Percentiles rank a stretch among this genome's conserved stretches.
These are phyloP conservation scores for Poecilia velifera DNA, from an alignment of 2,797 vertebrate species.

Conservation along the genomic window DNA sequence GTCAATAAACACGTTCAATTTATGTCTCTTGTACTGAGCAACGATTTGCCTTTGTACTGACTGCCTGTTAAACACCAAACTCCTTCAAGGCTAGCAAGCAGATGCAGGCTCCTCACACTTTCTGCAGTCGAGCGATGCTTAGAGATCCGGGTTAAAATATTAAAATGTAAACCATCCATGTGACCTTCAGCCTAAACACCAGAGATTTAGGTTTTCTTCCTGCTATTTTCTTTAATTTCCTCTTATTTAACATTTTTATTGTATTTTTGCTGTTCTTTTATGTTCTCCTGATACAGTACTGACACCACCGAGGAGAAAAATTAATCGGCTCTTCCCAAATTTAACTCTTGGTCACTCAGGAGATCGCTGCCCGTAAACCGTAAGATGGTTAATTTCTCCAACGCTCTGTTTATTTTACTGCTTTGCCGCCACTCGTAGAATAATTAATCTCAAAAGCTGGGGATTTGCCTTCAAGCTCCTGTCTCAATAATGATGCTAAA, in stretches of 20 bases:
- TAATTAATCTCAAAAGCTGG: constrained; percentile 19
- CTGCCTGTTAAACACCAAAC: constrained; percentile 56
- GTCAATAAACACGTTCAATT: constrained; percentile 60
- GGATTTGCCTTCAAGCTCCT: constrained; percentile 17
- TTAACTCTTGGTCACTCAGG: constrained; percentile 43
- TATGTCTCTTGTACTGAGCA: constrained; percentile 56
- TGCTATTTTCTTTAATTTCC: neutral
- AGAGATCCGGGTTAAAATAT: constrained; percentile 1
- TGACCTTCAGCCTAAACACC: neutral
- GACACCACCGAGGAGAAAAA: constrained; percentile 30
- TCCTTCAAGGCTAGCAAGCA: constrained; percentile 26
- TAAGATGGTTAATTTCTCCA: constrained; percentile 26
- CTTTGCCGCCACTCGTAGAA: constrained; percentile 5
- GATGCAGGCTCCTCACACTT: constrained; percentile 16
- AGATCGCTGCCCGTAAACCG: constrained; percentile 28
- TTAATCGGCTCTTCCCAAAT: constrained; percentile 46
- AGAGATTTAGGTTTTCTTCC: neutral
- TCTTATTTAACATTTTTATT: constrained; percentile 6
- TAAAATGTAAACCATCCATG: neutral
- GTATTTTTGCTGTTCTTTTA: constrained; percentile 15
- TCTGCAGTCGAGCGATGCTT: neutral
- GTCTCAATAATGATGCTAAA: constrained; percentile 34
- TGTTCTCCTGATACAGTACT: constrained; percentile 11
- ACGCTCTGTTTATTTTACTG: neutral
- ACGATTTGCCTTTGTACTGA: constrained; percentile 45